Percentiles rank a stretch among this genome's conserved stretches.
These are phyloP conservation scores for Gymnopithys bicolor DNA, from an alignment of 2,797 vertebrate species.

Conservation along the genomic window DNA sequence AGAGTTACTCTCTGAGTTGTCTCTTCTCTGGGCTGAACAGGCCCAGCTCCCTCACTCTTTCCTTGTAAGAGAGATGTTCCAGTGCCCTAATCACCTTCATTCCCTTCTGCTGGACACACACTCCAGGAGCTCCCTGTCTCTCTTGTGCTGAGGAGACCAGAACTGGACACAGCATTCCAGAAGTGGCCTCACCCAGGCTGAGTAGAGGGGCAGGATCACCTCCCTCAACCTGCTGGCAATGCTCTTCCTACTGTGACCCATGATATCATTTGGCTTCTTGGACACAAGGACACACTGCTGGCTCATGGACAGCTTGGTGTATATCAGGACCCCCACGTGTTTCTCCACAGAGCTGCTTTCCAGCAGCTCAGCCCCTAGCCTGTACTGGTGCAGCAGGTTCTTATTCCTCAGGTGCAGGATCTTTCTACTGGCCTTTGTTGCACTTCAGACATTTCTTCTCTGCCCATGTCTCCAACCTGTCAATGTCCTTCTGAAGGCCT, in stretches of 20 bases:
- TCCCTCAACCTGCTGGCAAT: neutral
- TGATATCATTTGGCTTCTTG: neutral
- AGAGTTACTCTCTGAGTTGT: neutral
- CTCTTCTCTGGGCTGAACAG: neutral
- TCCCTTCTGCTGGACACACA: neutral
- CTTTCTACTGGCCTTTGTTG: neutral
- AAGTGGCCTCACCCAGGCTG: neutral
- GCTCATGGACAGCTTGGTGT: neutral
- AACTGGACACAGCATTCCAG: neutral
- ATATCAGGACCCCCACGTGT: no score
- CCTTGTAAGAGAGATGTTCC: neutral
- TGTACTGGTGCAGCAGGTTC: neutral
- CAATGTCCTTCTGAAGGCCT: neutral
- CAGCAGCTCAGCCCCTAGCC: neutral
- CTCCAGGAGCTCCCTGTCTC: neutral
- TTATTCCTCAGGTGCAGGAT: neutral
- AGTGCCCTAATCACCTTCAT: neutral
- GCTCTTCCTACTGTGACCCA: neutral
- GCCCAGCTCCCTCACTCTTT: neutral
- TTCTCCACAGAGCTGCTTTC: neutral
- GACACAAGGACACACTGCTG: no score
- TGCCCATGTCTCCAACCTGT: neutral
- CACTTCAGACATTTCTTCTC: neutral
- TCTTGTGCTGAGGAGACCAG: accelerated
- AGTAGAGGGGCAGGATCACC: neutral